These are phyloP conservation scores for Meandrusa payeni DNA, from an alignment of 2,888 invertebrate genomes.

Conservation along the genomic window DNA sequence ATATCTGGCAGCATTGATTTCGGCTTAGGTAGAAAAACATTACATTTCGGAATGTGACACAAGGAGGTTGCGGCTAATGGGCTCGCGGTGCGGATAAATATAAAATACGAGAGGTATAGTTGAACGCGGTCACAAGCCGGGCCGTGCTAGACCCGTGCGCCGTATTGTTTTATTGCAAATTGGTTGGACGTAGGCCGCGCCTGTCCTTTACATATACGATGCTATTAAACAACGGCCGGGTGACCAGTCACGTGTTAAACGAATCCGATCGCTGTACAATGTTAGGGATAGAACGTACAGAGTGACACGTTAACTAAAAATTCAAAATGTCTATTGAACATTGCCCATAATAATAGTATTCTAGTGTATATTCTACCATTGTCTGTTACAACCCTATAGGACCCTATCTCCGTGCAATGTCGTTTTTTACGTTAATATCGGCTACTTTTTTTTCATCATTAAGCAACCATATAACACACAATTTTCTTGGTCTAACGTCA, in stretches of 20 bases:
- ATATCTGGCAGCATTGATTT: constrained; percentile 47
- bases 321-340: constrained; percentile 28
- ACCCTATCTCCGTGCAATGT: too few relatives aligned
- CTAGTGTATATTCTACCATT: too few relatives aligned
- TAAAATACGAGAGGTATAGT: constrained; percentile 36
- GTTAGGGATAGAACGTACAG: constrained; percentile 42
- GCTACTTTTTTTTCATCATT: too few relatives aligned
- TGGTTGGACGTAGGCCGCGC: constrained; percentile 74
- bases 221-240: constrained; percentile 73
- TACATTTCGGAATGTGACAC: constrained; percentile 48
- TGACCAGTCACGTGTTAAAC: constrained; percentile 79
- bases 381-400: too few relatives aligned
- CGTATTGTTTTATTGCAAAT: constrained; percentile 81
- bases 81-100: constrained; percentile 47
- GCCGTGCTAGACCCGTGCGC: constrained; percentile 51
- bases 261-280: constrained; percentile 71
- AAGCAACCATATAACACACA: too few relatives aligned
- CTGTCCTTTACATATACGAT: constrained; percentile 79
- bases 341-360: too few relatives aligned
- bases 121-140: constrained; percentile 47
- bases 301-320: constrained; percentile 47
- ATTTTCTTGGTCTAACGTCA: too few relatives aligned
- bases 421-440: too few relatives aligned
- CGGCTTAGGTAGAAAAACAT: constrained; percentile 39
- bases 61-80: constrained; percentile 58